Evolutionary conservation across 2,888 invertebrate genomes (phyloP).

Genomic region (Germaria angustata): DNA sequence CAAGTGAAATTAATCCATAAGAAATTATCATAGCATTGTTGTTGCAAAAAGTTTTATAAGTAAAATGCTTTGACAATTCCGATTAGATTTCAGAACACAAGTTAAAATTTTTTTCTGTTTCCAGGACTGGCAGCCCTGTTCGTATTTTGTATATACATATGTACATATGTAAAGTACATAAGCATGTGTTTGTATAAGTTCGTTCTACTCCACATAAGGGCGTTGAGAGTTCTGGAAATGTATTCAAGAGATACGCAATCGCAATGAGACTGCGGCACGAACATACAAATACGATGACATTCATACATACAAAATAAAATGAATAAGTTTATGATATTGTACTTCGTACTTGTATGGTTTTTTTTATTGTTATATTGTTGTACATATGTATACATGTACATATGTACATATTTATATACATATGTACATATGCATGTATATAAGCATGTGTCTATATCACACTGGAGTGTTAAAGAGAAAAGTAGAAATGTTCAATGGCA

Average conservation of each 20-base stretch:
- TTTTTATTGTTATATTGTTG: constrained; percentile 11
- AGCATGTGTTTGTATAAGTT: no score
- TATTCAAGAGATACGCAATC: constrained; percentile 40
- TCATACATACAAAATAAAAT: constrained; percentile 1
- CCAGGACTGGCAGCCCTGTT: no score
- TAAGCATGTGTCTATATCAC: neutral
- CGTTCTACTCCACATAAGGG: constrained; percentile 36
- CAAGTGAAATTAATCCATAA: no score
- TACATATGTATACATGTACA: neutral
- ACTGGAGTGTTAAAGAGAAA: constrained; percentile 4
- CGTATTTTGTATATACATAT: no score
- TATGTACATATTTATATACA: neutral
- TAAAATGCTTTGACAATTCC: no score
- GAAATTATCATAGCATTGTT: no score
- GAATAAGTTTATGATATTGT: constrained; percentile 12
- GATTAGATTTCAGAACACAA: no score
- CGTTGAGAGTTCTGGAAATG: constrained; percentile 50
- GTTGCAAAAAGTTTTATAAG: no score
- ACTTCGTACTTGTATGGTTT: constrained; percentile 30
- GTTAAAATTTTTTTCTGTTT: no score
- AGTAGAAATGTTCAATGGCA: neutral
- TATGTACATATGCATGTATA: neutral
- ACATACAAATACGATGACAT: neutral
- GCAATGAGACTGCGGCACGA: constrained; percentile 43
- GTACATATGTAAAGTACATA: neutral